phyloP scores from a whole-genome alignment of 2,113 vertebrate species.

The Gadus chalcogrammus region DNA sequence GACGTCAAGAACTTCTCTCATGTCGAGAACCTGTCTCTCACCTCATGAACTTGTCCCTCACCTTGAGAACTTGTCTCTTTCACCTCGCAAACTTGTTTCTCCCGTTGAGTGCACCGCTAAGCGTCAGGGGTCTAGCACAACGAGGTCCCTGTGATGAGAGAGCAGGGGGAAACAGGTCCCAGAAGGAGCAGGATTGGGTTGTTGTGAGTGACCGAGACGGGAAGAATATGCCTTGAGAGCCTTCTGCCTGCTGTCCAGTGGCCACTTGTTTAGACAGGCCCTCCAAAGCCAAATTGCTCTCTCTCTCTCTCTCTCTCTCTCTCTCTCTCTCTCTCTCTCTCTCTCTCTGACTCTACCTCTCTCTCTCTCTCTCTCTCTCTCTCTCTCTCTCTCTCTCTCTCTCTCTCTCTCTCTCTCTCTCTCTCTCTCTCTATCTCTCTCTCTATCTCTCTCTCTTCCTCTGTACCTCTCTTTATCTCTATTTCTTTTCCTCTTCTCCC shows the following conservation, averaged over 20 bases:
- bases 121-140: slow-evolving; percentile 30
- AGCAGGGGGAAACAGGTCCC: slow-evolving; percentile 12
- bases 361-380: slow-evolving; percentile 16
- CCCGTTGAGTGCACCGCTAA: slow-evolving; percentile 38
- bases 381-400: slow-evolving; percentile 4
- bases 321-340: slow-evolving; percentile 42
- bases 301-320: slow-evolving; percentile 46
- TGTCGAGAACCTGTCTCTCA: too few relatives aligned
- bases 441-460: slow-evolving; percentile 20
- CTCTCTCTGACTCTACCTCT: slow-evolving; percentile 24
- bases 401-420: slow-evolving; percentile 42
- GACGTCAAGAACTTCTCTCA: too few relatives aligned
- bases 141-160: slow-evolving; percentile 31
- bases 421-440: slow-evolving; percentile 23
- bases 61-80: not conserved
- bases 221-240: slow-evolving; percentile 47
- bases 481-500: too few relatives aligned
- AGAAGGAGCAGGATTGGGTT: slow-evolving; percentile 24
- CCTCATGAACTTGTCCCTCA: too few relatives aligned
- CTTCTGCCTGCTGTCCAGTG: slow-evolving; percentile 62
- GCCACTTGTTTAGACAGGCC: slow-evolving; percentile 63
- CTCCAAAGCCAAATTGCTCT: slow-evolving; percentile 53
- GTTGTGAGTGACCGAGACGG: slow-evolving; percentile 42
- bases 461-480: too few relatives aligned
- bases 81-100: too few relatives aligned